Conservation (phyloP, 2,113 vertebrate genomes). For the Hoplias malabaricus region DNA sequence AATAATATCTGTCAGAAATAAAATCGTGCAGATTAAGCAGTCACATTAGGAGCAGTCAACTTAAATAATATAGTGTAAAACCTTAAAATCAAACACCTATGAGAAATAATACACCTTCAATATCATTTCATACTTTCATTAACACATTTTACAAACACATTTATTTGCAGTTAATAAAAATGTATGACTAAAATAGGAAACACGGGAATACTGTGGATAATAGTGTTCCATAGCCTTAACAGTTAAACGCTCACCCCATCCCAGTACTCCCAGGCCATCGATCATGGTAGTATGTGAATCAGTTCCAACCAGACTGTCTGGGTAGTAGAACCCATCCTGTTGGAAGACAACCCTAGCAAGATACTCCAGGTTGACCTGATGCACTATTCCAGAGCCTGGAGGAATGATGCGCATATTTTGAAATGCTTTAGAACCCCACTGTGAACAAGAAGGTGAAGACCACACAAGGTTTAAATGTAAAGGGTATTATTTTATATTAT, state of each 20-base stretch:
- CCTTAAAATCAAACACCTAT: too few species aligned
- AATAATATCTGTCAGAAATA: too few species aligned
- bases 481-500: neutral
- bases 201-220: too few species aligned
- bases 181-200: too few species aligned
- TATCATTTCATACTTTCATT: too few species aligned
- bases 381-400: constrained; percentile 95
- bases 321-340: constrained; percentile 85
- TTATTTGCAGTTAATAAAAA: too few species aligned
- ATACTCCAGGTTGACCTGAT: constrained; percentile 97
- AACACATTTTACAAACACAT: too few species aligned
- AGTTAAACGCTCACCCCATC: constrained; percentile 84
- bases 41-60: too few species aligned
- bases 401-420: constrained; percentile 95
- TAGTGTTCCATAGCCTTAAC: too few species aligned
- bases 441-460: constrained; percentile 45
- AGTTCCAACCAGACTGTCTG: constrained; percentile 95
- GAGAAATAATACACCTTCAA: neutral
- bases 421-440: constrained; percentile 98
- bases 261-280: constrained; percentile 91
- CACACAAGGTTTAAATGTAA: neutral
- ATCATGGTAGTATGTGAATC: constrained; percentile 99
- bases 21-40: too few species aligned
- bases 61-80: too few species aligned
- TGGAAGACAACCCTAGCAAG: constrained; percentile 92